Percentiles rank a stretch among this genome's conserved stretches.
Evolutionary conservation across 1,140 invertebrate genomes (phyloP).

Genomic region (Antheraea mylitta): DNA sequence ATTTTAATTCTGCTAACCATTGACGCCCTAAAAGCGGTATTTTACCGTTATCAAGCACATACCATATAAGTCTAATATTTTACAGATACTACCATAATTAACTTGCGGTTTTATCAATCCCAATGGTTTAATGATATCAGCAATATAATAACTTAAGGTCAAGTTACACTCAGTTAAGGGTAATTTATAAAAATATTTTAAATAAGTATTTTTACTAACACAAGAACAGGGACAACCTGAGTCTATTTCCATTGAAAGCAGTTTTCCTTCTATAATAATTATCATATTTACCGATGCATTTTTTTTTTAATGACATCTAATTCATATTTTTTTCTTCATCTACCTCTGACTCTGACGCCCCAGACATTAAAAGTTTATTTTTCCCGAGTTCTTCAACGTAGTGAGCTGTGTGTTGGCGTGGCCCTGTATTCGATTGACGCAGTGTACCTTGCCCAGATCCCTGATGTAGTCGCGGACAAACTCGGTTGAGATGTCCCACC

Average conservation of each 20-base stretch:
- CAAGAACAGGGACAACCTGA: background rate
- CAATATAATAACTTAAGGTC: slow-evolving; percentile 10
- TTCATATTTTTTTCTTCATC: background rate
- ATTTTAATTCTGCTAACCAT: slow-evolving; percentile 12
- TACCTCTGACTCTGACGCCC: background rate
- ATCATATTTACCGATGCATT: slow-evolving; percentile 1
- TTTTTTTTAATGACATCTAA: slow-evolving; percentile 5
- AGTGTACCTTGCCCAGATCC: background rate
- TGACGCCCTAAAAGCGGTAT: slow-evolving; percentile 8
- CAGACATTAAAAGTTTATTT: no score
- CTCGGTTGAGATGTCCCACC: background rate
- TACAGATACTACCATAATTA: background rate
- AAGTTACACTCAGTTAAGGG: background rate
- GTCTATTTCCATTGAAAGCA: background rate
- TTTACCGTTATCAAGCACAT: slow-evolving; percentile 17
- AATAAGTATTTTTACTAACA: slow-evolving; percentile 6
- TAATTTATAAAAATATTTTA: slow-evolving; percentile 5
- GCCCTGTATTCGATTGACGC: background rate
- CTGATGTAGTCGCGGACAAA: background rate
- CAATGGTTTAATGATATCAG: background rate
- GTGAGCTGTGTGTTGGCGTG: background rate
- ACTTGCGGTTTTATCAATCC: slow-evolving; percentile 5
- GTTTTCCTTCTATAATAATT: background rate
- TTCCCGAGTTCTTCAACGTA: background rate
- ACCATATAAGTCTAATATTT: slow-evolving; percentile 13